A percentile compares a stretch with the other conserved stretches of the same genome.
Evolutionary conservation across 2,888 invertebrate species (phyloP).

Genomic region (Lasioglossum calceatum): DNA sequence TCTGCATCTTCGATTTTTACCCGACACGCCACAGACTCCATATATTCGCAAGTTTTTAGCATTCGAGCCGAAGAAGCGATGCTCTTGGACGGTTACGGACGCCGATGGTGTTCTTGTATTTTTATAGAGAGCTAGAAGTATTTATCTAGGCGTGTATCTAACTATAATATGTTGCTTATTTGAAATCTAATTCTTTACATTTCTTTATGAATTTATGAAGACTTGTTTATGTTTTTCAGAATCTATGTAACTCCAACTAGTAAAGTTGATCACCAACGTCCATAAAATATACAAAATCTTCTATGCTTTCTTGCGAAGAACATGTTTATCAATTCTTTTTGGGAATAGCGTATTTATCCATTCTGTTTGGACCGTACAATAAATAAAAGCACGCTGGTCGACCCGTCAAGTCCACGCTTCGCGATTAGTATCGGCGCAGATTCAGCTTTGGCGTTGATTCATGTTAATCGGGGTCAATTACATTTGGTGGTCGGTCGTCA

Average conservation of each 20-base stretch:
- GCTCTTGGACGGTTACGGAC: not conserved
- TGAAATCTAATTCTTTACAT: no score
- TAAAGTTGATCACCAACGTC: no score
- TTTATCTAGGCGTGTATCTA: no score
- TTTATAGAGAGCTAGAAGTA: not conserved
- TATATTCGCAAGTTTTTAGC: not conserved
- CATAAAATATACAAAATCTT: no score
- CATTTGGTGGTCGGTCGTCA: constrained; percentile 44
- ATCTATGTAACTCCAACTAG: no score
- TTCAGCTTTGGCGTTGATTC: constrained; percentile 69
- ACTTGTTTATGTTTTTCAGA: no score
- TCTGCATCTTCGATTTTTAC: not conserved
- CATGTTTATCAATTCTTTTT: not conserved
- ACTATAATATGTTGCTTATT: no score
- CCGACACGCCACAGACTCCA: not conserved
- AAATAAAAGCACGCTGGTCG: not conserved
- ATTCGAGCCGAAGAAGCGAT: not conserved
- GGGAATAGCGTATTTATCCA: not conserved
- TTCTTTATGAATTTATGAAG: no score
- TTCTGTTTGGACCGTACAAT: not conserved
- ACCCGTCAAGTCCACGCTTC: not conserved
- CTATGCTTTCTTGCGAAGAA: no score
- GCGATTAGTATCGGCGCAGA: constrained; percentile 61
- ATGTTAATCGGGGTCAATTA: constrained; percentile 73
- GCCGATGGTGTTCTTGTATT: not conserved